Conservation (phyloP, 2,888 invertebrate species). For the Troilus luridus region DNA sequence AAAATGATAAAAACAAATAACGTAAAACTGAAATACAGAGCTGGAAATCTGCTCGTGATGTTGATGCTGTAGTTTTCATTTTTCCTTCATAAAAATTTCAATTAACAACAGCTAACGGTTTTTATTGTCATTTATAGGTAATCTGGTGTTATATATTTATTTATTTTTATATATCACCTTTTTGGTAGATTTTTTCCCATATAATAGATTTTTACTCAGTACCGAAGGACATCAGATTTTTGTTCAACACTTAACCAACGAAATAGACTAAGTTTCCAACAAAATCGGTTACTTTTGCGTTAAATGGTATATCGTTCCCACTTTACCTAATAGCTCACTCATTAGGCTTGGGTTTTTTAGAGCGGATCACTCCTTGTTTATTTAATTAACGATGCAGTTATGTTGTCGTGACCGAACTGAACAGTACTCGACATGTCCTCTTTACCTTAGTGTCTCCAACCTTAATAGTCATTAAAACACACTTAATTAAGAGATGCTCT, state of each 20-base stretch:
- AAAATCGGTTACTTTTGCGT: neutral
- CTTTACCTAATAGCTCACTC: neutral
- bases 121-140: no score
- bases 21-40: neutral
- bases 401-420: neutral
- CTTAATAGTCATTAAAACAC: neutral
- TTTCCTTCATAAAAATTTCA: neutral
- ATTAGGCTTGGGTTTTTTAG: neutral
- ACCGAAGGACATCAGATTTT: no score
- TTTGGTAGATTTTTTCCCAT: no score
- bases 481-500: neutral
- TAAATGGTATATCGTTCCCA: neutral
- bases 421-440: neutral
- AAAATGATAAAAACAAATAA: no score
- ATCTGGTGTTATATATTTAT: no score
- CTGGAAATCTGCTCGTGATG: neutral
- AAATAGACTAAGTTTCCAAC: neutral
- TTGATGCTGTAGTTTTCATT: neutral
- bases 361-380: neutral
- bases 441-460: neutral
- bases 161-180: no score
- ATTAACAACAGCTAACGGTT: no score
- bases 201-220: no score
- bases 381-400: slow-evolving; percentile 2
- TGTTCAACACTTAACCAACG: neutral